Evolutionary conservation across 2,888 invertebrate genomes (phyloP).

Genomic region (Subacronicta megacephala): DNA sequence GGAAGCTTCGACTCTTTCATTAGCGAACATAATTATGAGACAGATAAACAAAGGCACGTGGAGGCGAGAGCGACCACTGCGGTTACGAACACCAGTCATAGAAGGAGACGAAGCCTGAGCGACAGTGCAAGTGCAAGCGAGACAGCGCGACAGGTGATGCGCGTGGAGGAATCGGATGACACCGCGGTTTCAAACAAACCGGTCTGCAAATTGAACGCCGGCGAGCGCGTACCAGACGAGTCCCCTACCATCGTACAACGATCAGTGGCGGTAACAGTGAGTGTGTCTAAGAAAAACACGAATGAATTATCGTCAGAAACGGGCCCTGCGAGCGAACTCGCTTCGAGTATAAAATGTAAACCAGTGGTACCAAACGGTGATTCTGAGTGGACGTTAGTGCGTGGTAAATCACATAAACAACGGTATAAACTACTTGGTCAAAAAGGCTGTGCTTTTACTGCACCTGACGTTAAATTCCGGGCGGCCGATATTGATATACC

Average conservation of each 20-base stretch:
- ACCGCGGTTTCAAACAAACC: too few species aligned
- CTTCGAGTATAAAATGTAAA: neutral
- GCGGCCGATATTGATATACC: neutral
- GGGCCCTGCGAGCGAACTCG: too few species aligned
- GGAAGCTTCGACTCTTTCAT: conserved; percentile 1
- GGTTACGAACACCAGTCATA: neutral
- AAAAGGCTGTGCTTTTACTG: conserved; percentile 6
- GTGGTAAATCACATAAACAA: neutral
- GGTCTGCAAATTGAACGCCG: too few species aligned
- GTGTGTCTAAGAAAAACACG: neutral
- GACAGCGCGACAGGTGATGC: neutral
- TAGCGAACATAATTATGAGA: neutral
- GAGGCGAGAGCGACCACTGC: neutral
- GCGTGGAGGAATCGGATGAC: neutral
- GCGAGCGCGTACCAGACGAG: too few species aligned
- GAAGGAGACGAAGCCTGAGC: neutral
- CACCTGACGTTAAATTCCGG: neutral
- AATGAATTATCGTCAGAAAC: neutral
- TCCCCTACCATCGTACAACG: too few species aligned
- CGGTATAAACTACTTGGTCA: conserved; percentile 8
- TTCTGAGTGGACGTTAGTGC: conserved; percentile 8
- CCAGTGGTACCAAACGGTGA: neutral
- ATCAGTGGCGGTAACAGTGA: neutral
- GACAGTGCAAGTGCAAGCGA: neutral
- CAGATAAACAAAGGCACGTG: conserved; percentile 4